These are phyloP conservation scores for Melanotus villosus DNA, from an alignment of 2,888 invertebrate genomes.

Conservation along the genomic window DNA sequence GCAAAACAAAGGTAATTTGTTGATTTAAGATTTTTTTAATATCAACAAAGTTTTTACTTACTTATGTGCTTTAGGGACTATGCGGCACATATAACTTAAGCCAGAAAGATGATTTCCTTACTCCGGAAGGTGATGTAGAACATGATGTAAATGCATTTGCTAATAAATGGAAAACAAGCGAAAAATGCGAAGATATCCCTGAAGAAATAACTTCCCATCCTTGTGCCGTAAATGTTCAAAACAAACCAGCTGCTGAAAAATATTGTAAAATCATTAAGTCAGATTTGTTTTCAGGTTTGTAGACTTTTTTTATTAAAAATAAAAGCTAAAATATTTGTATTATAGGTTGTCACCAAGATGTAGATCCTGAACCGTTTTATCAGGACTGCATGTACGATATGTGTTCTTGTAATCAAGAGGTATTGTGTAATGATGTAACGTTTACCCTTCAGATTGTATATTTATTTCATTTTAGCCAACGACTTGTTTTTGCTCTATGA, in stretches of 20 bases:
- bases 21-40: background rate
- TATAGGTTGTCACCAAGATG: constrained; percentile 84
- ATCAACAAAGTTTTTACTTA: background rate
- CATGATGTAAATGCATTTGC: constrained; percentile 84
- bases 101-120: constrained; percentile 90
- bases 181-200: constrained; percentile 78
- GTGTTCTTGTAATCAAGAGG: constrained; percentile 81
- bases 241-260: constrained; percentile 79
- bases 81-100: constrained; percentile 93
- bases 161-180: constrained; percentile 90
- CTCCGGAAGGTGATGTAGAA: constrained; percentile 89
- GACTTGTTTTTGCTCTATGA: constrained; percentile 83
- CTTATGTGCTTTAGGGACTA: constrained; percentile 73
- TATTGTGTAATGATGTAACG: no score
- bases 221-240: constrained; percentile 80
- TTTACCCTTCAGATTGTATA: no score
- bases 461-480: constrained; percentile 56
- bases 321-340: background rate
- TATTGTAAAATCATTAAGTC: constrained; percentile 80
- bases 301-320: background rate
- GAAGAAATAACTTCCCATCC: constrained; percentile 77
- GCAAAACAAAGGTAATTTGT: constrained; percentile 73
- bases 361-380: constrained; percentile 85
- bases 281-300: constrained; percentile 75
- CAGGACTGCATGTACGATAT: constrained; percentile 89